Evolutionary conservation across 1,140 invertebrate species (phyloP).

Genomic region (Sinonovacula constricta): DNA sequence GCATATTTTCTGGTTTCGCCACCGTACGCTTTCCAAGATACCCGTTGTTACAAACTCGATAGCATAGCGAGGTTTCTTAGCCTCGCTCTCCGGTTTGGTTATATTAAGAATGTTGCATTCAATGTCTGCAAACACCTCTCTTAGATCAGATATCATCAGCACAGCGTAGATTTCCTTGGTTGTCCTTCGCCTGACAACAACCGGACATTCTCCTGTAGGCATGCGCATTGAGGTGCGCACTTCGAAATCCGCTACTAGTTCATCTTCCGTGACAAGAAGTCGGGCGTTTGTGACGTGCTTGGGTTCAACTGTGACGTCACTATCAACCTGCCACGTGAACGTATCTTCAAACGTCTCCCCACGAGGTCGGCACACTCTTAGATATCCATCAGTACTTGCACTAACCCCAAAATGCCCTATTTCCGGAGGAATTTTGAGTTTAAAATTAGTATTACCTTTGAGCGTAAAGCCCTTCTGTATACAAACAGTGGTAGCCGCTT

Average conservation of each 20-base stretch:
- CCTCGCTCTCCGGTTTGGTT: conserved; percentile 32
- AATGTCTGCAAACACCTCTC: conserved; percentile 61
- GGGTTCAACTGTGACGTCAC: conserved; percentile 66
- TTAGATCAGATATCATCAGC: conserved; percentile 60
- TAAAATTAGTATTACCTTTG: conserved; percentile 62
- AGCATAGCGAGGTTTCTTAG: conserved; percentile 32
- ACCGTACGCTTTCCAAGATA: conserved; percentile 61
- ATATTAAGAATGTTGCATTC: conserved; percentile 57
- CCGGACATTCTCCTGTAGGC: conserved; percentile 63
- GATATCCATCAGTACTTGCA: conserved; percentile 61
- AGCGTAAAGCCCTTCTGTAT: conserved; percentile 62
- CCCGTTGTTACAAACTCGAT: conserved; percentile 64
- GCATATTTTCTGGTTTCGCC: conserved; percentile 64
- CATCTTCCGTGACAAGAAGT: conserved; percentile 64
- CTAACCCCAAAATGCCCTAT: conserved; percentile 65
- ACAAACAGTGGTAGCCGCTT: conserved; percentile 60
- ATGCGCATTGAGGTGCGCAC: conserved; percentile 60
- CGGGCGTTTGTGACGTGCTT: conserved; percentile 63
- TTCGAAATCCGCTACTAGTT: conserved; percentile 68
- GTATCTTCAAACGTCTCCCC: conserved; percentile 64
- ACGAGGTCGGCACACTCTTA: conserved; percentile 57
- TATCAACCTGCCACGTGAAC: conserved; percentile 66
- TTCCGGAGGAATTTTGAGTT: conserved; percentile 61
- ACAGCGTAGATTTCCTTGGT: conserved; percentile 66
- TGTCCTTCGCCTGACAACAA: conserved; percentile 57